phyloP scores from a whole-genome alignment of 2,888 invertebrate genomes.

The Oscheius myriophilus region DNA sequence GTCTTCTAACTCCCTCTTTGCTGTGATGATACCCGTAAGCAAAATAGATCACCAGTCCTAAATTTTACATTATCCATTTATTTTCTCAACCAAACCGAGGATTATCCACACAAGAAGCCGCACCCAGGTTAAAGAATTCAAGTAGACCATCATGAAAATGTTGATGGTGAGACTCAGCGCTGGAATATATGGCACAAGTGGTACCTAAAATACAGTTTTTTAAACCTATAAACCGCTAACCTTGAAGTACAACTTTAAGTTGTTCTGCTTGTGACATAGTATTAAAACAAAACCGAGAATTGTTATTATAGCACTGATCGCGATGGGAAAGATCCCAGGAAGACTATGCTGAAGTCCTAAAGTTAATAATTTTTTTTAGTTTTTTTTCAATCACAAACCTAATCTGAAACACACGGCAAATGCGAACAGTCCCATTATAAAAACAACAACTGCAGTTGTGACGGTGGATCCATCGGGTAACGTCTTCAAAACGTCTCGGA shows the following conservation, averaged over 20 bases:
- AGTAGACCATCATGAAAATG: conserved; percentile 90
- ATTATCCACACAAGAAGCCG: conserved; percentile 92
- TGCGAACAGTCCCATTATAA: conserved; percentile 32
- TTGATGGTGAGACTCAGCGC: conserved; percentile 89
- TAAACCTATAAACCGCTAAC: conserved; percentile 12
- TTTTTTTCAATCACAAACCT: conserved; percentile 12
- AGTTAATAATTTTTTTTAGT: not conserved
- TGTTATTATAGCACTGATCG: conserved; percentile 22
- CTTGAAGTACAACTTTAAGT: conserved; percentile 30
- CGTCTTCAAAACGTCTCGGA: conserved; percentile 9
- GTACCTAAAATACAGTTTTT: conserved; percentile 75
- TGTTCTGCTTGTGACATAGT: conserved; percentile 39
- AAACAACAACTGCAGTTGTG: conserved; percentile 14
- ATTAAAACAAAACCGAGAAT: conserved; percentile 29
- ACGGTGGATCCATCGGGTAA: conserved; percentile 30
- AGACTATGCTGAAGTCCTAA: conserved; percentile 10
- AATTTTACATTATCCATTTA: conserved; percentile 2
- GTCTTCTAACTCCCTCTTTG: conserved; percentile 31
- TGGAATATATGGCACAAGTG: conserved; percentile 89
- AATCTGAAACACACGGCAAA: conserved; percentile 36
- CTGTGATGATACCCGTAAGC: conserved; percentile 45
- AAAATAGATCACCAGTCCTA: conserved; percentile 41
- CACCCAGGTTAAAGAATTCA: conserved; percentile 85
- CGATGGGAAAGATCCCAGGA: conserved; percentile 10
- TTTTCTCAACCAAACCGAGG: conserved; percentile 76